Evolutionary conservation across 2,797 vertebrate genomes (phyloP).

Genomic region (Sebastes kiyomatsui): DNA sequence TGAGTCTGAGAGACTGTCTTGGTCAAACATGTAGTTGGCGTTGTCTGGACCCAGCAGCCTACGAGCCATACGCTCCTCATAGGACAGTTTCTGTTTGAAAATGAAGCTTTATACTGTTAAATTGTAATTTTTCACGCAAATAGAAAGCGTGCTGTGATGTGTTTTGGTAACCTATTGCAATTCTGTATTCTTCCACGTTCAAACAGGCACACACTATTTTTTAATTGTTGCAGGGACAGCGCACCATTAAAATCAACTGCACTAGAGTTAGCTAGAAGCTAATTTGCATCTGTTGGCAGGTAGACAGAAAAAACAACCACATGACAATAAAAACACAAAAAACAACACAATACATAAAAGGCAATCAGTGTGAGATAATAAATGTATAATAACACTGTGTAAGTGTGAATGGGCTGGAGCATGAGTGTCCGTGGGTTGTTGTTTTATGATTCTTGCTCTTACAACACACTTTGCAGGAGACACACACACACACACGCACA

Average conservation of each 20-base stretch:
- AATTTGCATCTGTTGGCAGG: no score
- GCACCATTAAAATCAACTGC: not conserved
- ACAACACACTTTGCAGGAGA: not conserved
- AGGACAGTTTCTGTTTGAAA: constrained; percentile 87
- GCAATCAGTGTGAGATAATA: not conserved
- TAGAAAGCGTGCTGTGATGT: not conserved
- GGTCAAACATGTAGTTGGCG: constrained; percentile 87
- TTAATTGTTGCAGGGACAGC: no score
- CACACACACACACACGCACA: constrained; percentile 49
- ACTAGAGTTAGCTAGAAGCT: not conserved
- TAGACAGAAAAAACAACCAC: no score
- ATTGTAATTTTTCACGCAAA: not conserved
- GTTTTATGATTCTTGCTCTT: not conserved
- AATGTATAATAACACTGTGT: not conserved
- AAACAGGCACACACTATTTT: constrained; percentile 14
- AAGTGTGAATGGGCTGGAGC: not conserved
- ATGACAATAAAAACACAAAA: no score
- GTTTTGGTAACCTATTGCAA: not conserved
- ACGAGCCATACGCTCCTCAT: constrained; percentile 96
- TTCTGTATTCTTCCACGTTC: not conserved
- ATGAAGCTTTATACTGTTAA: constrained; percentile 27
- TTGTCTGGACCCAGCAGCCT: constrained; percentile 92
- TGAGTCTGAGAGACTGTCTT: constrained; percentile 80
- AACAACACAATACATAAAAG: no score
- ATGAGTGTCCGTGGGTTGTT: not conserved